Conservation (phyloP, 2,797 vertebrate genomes). For the Naso thynnoides region DNA sequence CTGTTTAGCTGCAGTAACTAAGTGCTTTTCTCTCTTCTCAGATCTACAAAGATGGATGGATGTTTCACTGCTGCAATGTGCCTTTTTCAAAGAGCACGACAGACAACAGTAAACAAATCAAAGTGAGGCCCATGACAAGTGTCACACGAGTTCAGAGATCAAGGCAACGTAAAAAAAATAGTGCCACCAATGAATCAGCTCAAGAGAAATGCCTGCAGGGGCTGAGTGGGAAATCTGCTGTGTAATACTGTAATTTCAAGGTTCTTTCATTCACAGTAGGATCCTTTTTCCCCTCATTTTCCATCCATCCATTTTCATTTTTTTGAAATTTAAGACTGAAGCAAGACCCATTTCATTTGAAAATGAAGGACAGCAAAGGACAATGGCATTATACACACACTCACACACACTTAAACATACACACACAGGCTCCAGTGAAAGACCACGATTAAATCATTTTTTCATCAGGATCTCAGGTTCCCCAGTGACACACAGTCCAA, state of each 20-base stretch:
- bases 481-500: constrained; percentile 37
- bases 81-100: constrained; percentile 3
- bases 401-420: not conserved
- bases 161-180: constrained; percentile 36
- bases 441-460: constrained; percentile 57
- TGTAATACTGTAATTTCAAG: constrained; percentile 48
- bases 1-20: constrained; percentile 1
- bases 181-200: constrained; percentile 10
- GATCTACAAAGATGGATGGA: constrained; percentile 4
- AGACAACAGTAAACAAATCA: constrained; percentile 45
- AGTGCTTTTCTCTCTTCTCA: constrained; percentile 3
- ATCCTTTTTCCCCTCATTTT: constrained; percentile 20
- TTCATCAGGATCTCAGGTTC: constrained; percentile 42
- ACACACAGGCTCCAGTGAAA: constrained; percentile 9
- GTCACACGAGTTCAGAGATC: constrained; percentile 42
- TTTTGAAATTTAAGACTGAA: constrained; percentile 52
- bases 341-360: constrained; percentile 48
- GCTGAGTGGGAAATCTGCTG: constrained; percentile 18
- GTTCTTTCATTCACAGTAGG: constrained; percentile 42
- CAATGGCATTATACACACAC: not conserved
- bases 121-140: constrained; percentile 15
- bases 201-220: constrained; percentile 21
- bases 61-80: constrained; percentile 11
- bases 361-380: constrained; percentile 56
- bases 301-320: constrained; percentile 37